Base-by-base conservation (phyloP, 2,113 vertebrate species). In the Ardeotis arabs region DNA sequence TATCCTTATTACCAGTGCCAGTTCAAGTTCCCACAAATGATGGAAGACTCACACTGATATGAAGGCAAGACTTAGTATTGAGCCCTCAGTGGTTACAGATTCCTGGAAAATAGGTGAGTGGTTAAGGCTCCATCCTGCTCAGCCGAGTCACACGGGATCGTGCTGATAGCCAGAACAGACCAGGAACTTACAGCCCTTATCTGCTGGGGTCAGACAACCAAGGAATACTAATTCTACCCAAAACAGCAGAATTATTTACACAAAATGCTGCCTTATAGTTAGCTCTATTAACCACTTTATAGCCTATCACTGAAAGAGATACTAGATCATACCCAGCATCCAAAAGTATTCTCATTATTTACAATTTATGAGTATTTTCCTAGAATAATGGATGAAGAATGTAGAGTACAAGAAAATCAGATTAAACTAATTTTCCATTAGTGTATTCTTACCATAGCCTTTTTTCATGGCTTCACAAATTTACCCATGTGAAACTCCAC, bases 81-180 rank as follows among this genome's bases (percentile, higher is more conserved):
- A 17, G 10, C 19, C 25, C 39, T 74, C 9, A 1, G 55, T 9
- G 25, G 2, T 31, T 79, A 37, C 8, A 72, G 56, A 45, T 22
- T 29, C 45, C 25, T 44, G 18, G 44, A 59, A 88, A 85, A 64
- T 0, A 27, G 23, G 58, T 29, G 89, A 85, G 62, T 45, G 25
- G 20, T 59, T 72, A 70, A 58, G n/a, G 72, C 53, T 56, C 58
- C 21, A 3, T 60, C 76, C 63, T 64, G 79, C 33, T 60, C 83
- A 79, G 21, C 39, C 47, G 35, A 64, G n/a, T 28, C 56, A 63
- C 52, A 28, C 0, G 0, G 25, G 33, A 79, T 21, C 60, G 14
- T 60, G 53, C 49, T 59, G 28, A 33, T 35, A 88, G 49, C 41
- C 28, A 60, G 59, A 52, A 68, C 20, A 66, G 49, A 70, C 18